Evolutionary conservation across 2,888 invertebrate genomes (phyloP), one percentile per base, ranked within the genome.

Genomic region (Tenthredo notha): DNA sequence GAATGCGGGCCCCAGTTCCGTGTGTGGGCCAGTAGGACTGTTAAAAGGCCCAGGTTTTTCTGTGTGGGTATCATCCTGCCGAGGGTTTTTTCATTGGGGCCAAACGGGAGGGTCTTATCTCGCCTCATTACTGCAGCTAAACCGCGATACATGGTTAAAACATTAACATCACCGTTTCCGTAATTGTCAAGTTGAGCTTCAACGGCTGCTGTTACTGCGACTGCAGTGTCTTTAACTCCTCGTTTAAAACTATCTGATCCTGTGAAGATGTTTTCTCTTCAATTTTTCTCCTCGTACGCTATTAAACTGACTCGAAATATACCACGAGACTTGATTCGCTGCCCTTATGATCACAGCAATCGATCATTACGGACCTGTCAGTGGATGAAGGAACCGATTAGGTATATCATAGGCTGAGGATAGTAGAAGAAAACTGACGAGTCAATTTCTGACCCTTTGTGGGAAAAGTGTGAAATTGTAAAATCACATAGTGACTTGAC

Each of bases 81-180:
- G 18, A 47, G 29, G 50, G 50, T 29, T 50, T 29, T 50, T 43
- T 21, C 25, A 33, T 50, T 15, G 29, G 80, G 80, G 12, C 12
- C 21, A 61, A 80, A 15, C 61, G 10, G 25, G n/a, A 40, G 87
- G 86, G 88, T 88, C 92, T 92, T 92, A 92, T 92, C 92, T 92
- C 92, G 92, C 92, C 92, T 92, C 92, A 90, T 92, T 92, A 92
- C 91, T 92, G 90, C 88, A 89, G 88, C 90, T 92, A 92, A 92
- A 92, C 91, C 90, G 91, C 92, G 88, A 91, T 89, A 86, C 92
- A 92, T 91, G 90, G 91, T 91, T 91, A 91, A 92, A 91, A 92
- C 91, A 92, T 92, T 90, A 90, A 90, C 90, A 80, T 80, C 61
- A 15, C 37, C 58, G 40, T 58, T 80, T 80, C 61, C 61, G 78